Conservation (phyloP, 1,140 invertebrate genomes). For the Drosophila saltans region DNA sequence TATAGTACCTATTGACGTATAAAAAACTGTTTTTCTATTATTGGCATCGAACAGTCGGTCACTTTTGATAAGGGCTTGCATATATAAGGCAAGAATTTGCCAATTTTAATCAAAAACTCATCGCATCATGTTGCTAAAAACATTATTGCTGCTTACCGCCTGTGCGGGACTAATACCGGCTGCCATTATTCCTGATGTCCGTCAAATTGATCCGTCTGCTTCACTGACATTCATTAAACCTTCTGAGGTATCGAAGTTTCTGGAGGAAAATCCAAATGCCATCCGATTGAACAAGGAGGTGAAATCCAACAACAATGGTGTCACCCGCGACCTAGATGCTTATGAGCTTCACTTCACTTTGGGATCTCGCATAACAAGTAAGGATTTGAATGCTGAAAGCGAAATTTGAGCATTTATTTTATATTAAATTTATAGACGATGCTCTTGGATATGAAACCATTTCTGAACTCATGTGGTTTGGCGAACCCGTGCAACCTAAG, state of each 20-base stretch:
- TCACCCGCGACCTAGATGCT: neutral
- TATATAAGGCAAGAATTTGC: slow-evolving; percentile 14
- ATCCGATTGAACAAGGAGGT: slow-evolving; percentile 9
- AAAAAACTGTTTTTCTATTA: neutral
- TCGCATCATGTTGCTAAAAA: slow-evolving; percentile 35
- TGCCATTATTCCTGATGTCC: slow-evolving; percentile 1
- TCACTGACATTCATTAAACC: slow-evolving; percentile 7
- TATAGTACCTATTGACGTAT: neutral
- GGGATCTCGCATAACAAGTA: slow-evolving; percentile 18
- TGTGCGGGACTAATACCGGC: slow-evolving; percentile 12
- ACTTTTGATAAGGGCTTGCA: slow-evolving; percentile 14
- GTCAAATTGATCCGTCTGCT: neutral
- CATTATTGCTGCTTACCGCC: slow-evolving; percentile 20
- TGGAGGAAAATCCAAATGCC: slow-evolving; percentile 29
- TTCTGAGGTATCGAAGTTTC: slow-evolving; percentile 26
- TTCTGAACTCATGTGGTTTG: slow-evolving; percentile 21
- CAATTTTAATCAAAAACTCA: slow-evolving; percentile 13
- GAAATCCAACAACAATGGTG: neutral
- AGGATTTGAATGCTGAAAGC: neutral
- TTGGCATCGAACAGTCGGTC: neutral
- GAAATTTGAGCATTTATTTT: neutral
- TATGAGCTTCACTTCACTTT: slow-evolving; percentile 17
- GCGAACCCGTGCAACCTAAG: neutral
- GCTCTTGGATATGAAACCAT: neutral
- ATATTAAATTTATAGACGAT: slow-evolving; percentile 20